phyloP scores from a whole-genome alignment of 2,888 invertebrate genomes.

The Drosophila neoperkinsi region DNA sequence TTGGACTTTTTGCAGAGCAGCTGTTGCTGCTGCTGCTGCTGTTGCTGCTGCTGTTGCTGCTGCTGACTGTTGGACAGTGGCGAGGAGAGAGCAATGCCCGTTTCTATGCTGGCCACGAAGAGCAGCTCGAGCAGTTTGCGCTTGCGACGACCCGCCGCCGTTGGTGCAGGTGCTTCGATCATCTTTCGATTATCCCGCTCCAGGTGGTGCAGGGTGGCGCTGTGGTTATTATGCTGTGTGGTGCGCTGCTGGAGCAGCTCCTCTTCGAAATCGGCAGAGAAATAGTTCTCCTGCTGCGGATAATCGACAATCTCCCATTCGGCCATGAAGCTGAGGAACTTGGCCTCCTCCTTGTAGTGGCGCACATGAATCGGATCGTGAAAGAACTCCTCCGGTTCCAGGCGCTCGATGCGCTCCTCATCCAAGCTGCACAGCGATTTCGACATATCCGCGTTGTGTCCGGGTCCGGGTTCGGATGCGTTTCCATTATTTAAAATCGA shows the following conservation, averaged over 20 bases:
- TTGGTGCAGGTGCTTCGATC: slow-evolving; percentile 5
- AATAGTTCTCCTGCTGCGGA: slow-evolving; percentile 78
- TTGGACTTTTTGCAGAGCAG: slow-evolving; percentile 65
- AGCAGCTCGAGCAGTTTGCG: slow-evolving; percentile 73
- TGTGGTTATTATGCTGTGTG: not conserved
- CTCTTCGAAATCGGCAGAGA: slow-evolving; percentile 84
- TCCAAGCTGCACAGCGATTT: slow-evolving; percentile 68
- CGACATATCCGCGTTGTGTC: slow-evolving; percentile 35
- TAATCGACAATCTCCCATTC: slow-evolving; percentile 84
- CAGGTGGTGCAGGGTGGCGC: slow-evolving; percentile 13
- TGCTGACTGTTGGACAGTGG: not conserved
- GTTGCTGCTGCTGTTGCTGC: not conserved
- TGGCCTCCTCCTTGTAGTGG: slow-evolving; percentile 82
- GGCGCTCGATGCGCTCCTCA: slow-evolving; percentile 68
- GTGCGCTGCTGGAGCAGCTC: slow-evolving; percentile 74
- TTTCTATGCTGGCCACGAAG: slow-evolving; percentile 73
- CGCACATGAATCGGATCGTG: slow-evolving; percentile 84
- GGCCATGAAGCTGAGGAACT: slow-evolving; percentile 81
- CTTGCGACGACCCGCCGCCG: slow-evolving; percentile 31
- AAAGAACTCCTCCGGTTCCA: slow-evolving; percentile 84
- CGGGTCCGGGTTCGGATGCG: not conserved
- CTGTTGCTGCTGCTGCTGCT: not conserved
- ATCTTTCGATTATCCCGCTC: slow-evolving; percentile 22
- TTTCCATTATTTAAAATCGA: not conserved
- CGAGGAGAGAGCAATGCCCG: slow-evolving; percentile 69